phyloP scores from a whole-genome alignment of 2,113 vertebrate species.

The Lucifuga dentata region DNA sequence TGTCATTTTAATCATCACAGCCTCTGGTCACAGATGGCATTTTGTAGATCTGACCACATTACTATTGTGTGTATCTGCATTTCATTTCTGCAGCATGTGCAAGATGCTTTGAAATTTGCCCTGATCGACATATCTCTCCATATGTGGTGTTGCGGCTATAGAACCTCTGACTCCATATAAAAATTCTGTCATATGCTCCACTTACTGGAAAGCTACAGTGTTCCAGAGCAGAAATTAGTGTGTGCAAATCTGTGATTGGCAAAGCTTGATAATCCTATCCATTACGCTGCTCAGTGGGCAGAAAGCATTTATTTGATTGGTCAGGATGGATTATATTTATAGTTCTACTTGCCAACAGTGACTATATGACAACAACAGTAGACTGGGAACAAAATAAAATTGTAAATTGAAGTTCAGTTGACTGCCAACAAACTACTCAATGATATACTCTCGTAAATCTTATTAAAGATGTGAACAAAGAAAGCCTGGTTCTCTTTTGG shows the following conservation, averaged over 20 bases:
- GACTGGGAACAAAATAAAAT: not conserved
- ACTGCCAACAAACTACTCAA: not conserved
- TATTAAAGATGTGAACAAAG: too few relatives aligned
- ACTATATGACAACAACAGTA: slow-evolving; percentile 25
- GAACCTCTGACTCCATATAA: slow-evolving; percentile 31
- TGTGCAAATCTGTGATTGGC: slow-evolving; percentile 49
- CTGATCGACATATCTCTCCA: slow-evolving; percentile 7
- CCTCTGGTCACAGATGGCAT: slow-evolving; percentile 37
- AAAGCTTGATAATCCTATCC: slow-evolving; percentile 57
- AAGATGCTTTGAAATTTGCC: slow-evolving; percentile 4
- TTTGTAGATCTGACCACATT: slow-evolving; percentile 21
- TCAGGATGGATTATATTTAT: slow-evolving; percentile 55
- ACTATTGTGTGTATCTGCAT: not conserved
- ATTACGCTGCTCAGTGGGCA: slow-evolving; percentile 59
- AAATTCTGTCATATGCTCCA: slow-evolving; percentile 39
- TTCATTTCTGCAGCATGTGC: slow-evolving; percentile 17
- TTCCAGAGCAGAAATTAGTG: slow-evolving; percentile 31
- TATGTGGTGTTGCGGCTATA: slow-evolving; percentile 23
- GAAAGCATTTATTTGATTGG: slow-evolving; percentile 54
- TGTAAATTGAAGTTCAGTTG: not conserved
- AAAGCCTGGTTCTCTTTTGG: too few relatives aligned
- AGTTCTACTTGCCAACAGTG: slow-evolving; percentile 24
- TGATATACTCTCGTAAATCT: not conserved
- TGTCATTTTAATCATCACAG: slow-evolving; percentile 10
- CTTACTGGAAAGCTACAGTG: slow-evolving; percentile 23